Evolutionary conservation across 2,113 vertebrate genomes (phyloP).

Genomic region (Cyanoramphus novaezelandiae): DNA sequence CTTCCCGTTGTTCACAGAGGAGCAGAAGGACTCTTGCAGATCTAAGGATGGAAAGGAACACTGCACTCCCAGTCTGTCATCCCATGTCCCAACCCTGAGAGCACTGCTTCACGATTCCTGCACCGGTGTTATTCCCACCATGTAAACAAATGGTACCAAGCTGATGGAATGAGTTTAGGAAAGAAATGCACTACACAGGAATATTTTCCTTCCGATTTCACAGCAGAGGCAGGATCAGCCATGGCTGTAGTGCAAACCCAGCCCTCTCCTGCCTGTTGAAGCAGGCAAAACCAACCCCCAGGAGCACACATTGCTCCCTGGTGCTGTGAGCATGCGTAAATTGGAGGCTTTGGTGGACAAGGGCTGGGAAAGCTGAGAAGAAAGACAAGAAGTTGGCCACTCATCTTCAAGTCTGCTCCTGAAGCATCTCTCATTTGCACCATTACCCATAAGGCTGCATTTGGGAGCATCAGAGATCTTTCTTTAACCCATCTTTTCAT

Average conservation of each 20-base stretch:
- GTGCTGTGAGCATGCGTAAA: not conserved
- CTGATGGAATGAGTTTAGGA: not conserved
- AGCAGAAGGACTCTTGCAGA: not conserved
- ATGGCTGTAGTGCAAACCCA: not conserved
- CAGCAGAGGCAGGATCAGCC: not conserved
- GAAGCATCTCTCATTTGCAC: slow-evolving; percentile 39
- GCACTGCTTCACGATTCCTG: not conserved
- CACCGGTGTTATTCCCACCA: not conserved
- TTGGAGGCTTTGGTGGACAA: not conserved
- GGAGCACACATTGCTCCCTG: not conserved
- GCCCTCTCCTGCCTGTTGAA: not conserved
- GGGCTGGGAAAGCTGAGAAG: not conserved
- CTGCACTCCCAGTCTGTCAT: too few relatives aligned
- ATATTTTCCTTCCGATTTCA: not conserved
- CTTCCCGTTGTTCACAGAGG: not conserved
- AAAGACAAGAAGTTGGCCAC: not conserved
- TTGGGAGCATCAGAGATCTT: not conserved
- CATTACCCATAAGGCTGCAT: slow-evolving; percentile 38
- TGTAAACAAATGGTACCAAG: accelerated
- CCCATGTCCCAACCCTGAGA: not conserved
- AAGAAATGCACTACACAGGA: not conserved
- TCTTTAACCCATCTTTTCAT: slow-evolving; percentile 8
- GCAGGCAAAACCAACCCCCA: not conserved
- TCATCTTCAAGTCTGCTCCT: not conserved
- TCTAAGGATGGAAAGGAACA: not conserved